Base-by-base conservation (phyloP, 2,797 vertebrate species). In the Alfaro cultratus region DNA sequence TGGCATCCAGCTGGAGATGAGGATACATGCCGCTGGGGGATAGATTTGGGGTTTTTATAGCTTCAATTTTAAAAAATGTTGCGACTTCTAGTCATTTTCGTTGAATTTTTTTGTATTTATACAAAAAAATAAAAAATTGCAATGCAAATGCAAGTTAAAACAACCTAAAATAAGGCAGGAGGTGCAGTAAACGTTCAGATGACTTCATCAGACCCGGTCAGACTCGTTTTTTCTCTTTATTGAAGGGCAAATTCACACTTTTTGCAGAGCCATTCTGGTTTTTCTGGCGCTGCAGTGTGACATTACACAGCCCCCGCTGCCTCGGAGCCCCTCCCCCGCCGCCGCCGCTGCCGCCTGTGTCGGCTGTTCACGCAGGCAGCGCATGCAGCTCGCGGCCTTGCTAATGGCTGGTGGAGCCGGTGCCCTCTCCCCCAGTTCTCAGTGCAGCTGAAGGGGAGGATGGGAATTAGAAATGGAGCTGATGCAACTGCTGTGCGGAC, bases 351-450 rank as follows among this genome's bases (percentile, higher is more conserved):
- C 55, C 9, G 68, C 68, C 68, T 71, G 68, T 43, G 39, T 77
- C 53, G 2, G 76, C 67, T 85, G 85, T 82, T 83, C 90, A 88
- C 1, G 83, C 77, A 88, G 87, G 71, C 86, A 86, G 80, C 11
- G 68, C 86, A 74, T 89, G 88, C 86, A 86, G 74, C 85, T 83
- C 2, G 45, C 77, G 89, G 85, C 26, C 3, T 77, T 91, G 74
- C 88, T 88, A 94, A 86, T 92, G 91, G 92, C 88, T 85, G 47
- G 82, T 64, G 64, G 77, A 75, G 91, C 80, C 85, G 12, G 36
- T 91, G 88, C 85, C 93, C 93, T 92, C 93, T 90, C 87, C 91
- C 93, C 90, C 87, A 94, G 83, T 93, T 94, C 90, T 87, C 88
- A 90, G 85, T 91, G 62, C 85, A 75, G 86, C 47, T 2, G 29